Percentiles rank a stretch among this genome's conserved stretches.
Conservation (phyloP, 2,888 invertebrate species). For the Oxyteleia sp. region DNA sequence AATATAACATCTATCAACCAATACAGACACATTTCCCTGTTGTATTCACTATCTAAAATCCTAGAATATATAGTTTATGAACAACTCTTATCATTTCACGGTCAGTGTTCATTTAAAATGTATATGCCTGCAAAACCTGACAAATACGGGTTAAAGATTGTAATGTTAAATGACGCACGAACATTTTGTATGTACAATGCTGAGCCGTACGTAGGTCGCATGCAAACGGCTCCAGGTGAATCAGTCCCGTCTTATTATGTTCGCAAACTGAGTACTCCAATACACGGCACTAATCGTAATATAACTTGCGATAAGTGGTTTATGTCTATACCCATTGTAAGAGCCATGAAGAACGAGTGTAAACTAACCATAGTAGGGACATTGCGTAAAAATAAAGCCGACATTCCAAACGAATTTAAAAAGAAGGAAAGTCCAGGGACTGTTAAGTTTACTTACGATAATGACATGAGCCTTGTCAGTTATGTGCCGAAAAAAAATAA, state of each 20-base stretch:
- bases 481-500: conserved; percentile 72
- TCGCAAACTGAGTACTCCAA: conserved; percentile 50
- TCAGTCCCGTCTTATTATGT: conserved; percentile 57
- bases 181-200: conserved; percentile 39
- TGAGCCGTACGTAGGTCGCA: conserved; percentile 44
- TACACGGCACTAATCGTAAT: conserved; percentile 51
- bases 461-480: conserved; percentile 77
- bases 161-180: conserved; percentile 7
- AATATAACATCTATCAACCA: too few species aligned
- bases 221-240: conserved; percentile 20
- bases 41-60: too few species aligned
- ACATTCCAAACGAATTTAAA: conserved; percentile 63
- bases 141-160: conserved; percentile 21
- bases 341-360: conserved; percentile 46
- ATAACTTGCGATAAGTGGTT: conserved; percentile 76
- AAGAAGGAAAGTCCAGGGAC: background rate
- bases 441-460: background rate
- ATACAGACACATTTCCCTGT: too few species aligned
- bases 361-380: conserved; percentile 71
- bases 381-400: conserved; percentile 71
- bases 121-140: too few species aligned
- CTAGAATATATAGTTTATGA: too few species aligned
- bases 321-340: conserved; percentile 63
- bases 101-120: conserved; percentile 11
- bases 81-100: conserved; percentile 28